Percentiles rank a stretch among this genome's conserved stretches.
These are phyloP conservation scores for Sinhomidia bicolor DNA, from an alignment of 2,888 invertebrate genomes.

Conservation along the genomic window DNA sequence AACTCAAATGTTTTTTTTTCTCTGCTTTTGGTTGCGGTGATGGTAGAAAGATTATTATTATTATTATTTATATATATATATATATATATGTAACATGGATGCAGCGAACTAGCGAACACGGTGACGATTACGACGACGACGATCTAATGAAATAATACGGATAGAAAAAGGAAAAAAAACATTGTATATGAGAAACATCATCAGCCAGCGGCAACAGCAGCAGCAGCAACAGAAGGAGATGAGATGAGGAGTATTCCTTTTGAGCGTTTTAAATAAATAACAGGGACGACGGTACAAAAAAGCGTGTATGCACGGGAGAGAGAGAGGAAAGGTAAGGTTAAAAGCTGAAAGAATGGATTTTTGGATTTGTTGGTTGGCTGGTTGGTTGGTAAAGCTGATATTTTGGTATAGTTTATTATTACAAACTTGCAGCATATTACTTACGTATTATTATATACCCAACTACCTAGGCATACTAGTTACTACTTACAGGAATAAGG, in stretches of 20 bases:
- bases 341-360: constrained; percentile 17
- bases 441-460: neutral
- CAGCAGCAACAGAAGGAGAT: neutral
- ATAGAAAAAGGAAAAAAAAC: neutral
- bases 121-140: constrained; percentile 34
- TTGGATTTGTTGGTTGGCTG: neutral
- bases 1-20: neutral
- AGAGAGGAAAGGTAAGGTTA: neutral
- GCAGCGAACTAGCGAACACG: neutral
- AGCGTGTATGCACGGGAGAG: neutral
- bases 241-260: constrained; percentile 24
- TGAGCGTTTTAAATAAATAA: constrained; percentile 30
- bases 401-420: neutral
- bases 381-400: neutral
- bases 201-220: neutral
- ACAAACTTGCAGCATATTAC: neutral
- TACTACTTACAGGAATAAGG: neutral
- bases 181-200: neutral
- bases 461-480: too few relatives aligned
- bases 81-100: neutral
- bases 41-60: constrained; percentile 10
- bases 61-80: too few relatives aligned
- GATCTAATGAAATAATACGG: neutral
- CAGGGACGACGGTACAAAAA: neutral
- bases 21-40: constrained; percentile 22